Evolutionary conservation across 1,140 invertebrate species (phyloP).

Genomic region (Grapholita molesta): DNA sequence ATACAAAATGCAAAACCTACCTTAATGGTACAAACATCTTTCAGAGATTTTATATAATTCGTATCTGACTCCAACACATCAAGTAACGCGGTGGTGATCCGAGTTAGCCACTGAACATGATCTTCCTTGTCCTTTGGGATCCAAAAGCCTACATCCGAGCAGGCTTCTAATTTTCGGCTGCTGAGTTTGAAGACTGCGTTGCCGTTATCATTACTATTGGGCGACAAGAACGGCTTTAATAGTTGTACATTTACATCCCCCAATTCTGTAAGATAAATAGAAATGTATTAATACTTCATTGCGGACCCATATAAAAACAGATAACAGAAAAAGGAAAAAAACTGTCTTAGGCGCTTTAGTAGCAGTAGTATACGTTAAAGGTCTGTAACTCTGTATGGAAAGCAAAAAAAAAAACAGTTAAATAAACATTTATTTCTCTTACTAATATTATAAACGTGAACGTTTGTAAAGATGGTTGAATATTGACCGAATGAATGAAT

Average conservation of each 20-base stretch:
- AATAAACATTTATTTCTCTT: no score
- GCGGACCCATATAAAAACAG: no score
- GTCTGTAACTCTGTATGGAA: no score
- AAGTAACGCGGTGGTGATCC: conserved; percentile 34
- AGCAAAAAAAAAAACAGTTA: no score
- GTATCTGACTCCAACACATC: conserved; percentile 25
- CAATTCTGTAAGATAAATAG: conserved; percentile 34
- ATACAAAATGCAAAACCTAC: conserved; percentile 19
- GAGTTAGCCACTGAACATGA: conserved; percentile 39
- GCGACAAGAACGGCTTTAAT: conserved; percentile 47
- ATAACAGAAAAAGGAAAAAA: no score
- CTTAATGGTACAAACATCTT: conserved; percentile 39
- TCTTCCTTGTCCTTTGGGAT: conserved; percentile 23
- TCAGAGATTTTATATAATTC: conserved; percentile 30
- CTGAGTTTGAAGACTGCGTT: conserved; percentile 28
- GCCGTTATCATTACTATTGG: conserved; percentile 14
- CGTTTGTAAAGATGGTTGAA: no score
- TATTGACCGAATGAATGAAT: no score
- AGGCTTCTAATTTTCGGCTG: conserved; percentile 23
- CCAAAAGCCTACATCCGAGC: conserved; percentile 27
- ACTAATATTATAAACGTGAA: no score
- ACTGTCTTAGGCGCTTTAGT: no score
- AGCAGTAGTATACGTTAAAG: no score
- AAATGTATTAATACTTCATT: background rate
- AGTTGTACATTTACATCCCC: conserved; percentile 43